Evolutionary conservation across 1,140 invertebrate species (phyloP).

Genomic region (Ylistrum balloti): DNA sequence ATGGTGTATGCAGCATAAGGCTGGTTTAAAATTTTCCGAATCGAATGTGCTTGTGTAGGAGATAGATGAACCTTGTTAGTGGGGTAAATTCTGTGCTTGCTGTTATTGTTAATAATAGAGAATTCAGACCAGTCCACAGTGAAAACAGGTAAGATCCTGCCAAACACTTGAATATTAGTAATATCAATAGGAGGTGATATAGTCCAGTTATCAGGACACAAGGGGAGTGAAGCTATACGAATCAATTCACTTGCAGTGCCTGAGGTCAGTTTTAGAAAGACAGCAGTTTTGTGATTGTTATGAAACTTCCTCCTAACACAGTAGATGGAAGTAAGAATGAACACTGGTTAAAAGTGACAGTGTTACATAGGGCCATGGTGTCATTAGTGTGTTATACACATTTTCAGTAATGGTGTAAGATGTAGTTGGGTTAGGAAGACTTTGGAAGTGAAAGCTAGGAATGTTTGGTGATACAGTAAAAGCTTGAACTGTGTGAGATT

Average conservation of each 20-base stretch:
- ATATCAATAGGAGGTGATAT: no score
- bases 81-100: background rate
- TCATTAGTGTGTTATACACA: background rate
- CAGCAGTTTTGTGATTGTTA: background rate
- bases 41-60: background rate
- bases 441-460: slow-evolving; percentile 30
- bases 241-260: slow-evolving; percentile 40
- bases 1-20: background rate
- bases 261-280: slow-evolving; percentile 42
- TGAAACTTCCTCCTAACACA: background rate
- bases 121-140: no score
- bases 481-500: slow-evolving; percentile 5
- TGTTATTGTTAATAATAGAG: slow-evolving; percentile 42
- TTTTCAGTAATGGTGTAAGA: background rate
- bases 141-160: no score
- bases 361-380: no score
- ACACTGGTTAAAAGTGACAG: background rate
- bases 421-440: background rate
- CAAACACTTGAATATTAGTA: no score
- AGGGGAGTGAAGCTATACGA: background rate
- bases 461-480: slow-evolving; percentile 41
- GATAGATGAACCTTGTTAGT: background rate
- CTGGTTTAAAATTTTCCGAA: background rate
- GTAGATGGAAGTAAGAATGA: background rate
- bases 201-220: no score